phyloP scores from a whole-genome alignment of 2,797 vertebrate species.

The Scolopax bukidnonensis region DNA sequence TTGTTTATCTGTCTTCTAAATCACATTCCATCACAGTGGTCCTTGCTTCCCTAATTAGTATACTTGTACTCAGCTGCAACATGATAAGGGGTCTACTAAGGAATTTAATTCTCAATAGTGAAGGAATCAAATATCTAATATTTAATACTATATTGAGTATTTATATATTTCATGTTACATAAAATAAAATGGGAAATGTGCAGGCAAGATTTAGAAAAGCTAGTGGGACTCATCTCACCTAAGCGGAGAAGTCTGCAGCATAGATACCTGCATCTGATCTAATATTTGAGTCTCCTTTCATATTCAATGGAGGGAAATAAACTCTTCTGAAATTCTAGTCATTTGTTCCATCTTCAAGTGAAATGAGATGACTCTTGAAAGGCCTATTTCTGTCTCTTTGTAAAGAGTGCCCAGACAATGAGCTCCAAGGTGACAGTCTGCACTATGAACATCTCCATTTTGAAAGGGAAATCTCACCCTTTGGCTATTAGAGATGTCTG shows the following conservation, averaged over 20 bases:
- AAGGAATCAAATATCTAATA: not conserved
- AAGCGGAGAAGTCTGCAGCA: not conserved
- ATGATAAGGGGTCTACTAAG: not conserved
- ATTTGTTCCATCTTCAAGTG: not conserved
- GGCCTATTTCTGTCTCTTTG: conserved; percentile 39
- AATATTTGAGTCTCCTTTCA: conserved; percentile 1
- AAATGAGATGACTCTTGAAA: conserved; percentile 27
- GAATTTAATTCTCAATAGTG: not conserved
- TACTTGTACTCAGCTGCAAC: not conserved
- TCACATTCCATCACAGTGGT: not conserved
- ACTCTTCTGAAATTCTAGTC: conserved; percentile 21
- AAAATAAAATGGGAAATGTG: not conserved
- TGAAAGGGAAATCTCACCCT: not conserved
- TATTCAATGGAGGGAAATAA: conserved; percentile 40
- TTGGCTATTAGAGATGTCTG: not conserved
- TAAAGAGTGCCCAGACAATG: not conserved
- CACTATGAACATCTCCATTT: not conserved
- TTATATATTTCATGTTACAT: not conserved
- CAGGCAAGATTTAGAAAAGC: not conserved
- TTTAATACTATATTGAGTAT: not conserved
- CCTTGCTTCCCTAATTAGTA: not conserved
- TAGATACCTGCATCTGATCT: not conserved
- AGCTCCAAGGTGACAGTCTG: not conserved
- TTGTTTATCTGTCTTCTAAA: not conserved
- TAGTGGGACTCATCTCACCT: not conserved